Percentiles rank a stretch among this genome's conserved stretches.
Conservation (phyloP, 2,797 vertebrate genomes). For the Dendrocincla tyrannina region DNA sequence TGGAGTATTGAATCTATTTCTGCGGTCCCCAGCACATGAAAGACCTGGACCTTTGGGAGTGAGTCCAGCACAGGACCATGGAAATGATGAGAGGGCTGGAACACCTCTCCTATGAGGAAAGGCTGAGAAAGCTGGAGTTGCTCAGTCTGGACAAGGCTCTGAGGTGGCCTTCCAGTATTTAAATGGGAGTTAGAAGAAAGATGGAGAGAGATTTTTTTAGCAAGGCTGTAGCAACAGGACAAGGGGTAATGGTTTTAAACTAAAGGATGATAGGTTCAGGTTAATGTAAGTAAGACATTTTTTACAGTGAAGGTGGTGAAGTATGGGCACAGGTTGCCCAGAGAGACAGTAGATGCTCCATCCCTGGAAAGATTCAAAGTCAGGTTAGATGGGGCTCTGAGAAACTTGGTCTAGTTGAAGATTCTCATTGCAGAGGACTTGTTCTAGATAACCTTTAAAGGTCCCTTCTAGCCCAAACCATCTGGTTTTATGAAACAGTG, state of each 20-base stretch:
- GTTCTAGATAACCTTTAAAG: background rate
- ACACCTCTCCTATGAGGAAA: background rate
- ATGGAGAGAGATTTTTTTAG: background rate
- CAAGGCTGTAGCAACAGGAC: background rate
- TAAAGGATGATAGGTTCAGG: background rate
- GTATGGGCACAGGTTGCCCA: background rate
- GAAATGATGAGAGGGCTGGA: background rate
- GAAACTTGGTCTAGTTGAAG: background rate
- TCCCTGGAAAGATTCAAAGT: background rate
- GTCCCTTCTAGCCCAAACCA: background rate
- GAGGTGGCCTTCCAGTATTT: background rate
- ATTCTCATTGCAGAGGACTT: background rate
- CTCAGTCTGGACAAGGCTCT: background rate
- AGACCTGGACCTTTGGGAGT: background rate
- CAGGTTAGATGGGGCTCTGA: background rate
- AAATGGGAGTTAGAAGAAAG: background rate
- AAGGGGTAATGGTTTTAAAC: background rate
- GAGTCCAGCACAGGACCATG: background rate
- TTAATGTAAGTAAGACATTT: background rate
- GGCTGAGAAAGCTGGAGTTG: background rate
- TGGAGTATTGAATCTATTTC: background rate
- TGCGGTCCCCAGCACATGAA: fast-evolving
- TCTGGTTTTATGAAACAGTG: background rate
- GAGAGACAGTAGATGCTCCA: too few relatives aligned
- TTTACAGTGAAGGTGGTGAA: background rate